Base-by-base conservation (phyloP, 1,140 invertebrate species). In the Ganaspis sp. region DNA sequence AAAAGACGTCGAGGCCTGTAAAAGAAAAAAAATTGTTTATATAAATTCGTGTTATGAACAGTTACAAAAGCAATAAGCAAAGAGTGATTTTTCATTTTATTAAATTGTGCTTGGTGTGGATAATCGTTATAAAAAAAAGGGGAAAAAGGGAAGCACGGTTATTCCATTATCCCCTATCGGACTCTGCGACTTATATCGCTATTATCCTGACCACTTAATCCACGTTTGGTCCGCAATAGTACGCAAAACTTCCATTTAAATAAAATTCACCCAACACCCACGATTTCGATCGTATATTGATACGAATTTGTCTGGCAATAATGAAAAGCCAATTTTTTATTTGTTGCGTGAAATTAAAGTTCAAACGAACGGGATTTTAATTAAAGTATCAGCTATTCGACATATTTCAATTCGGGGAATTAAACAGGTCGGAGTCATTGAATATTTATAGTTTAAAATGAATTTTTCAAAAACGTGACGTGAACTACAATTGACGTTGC, bases 131-230 rank as follows among this genome's bases (percentile, higher is more conserved):
- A 64, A 64, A 64, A 64, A 64, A 64, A 23, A 23, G 26, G 21
- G 23, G 19, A 26, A 64, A 64, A 64, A 12, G 54, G 58, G 58
- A 64, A 64, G 58, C 58, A 64, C 26, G 58, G 58, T 64, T 64
- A 64, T 64, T 64, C 58, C 58, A 64, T 64, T 64, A 64, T 64
- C 58, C 58, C 11, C 4, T 64, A 64, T 64, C 58, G 58, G 58
- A 34, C 23, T 19, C 53, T 70, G 23, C 72, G 72, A 73, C 77
- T 78, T 75, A 64, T 78, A 76, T 54, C 37, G 72, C 74, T 70
- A 77, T 81, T 83, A 83, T 83, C 81, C 72, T 73, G 73, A 83
- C 77, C 81, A 83, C 81, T 83, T 83, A 79, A 83, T 83, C 75
- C 81, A 64, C 26, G 58, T n/a, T 64, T 64, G 23, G 58, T 29